These are phyloP conservation scores for Heliocidaris tuberculata DNA, from an alignment of 35 echinoderm and acorn worm species.

Conservation along the genomic window DNA sequence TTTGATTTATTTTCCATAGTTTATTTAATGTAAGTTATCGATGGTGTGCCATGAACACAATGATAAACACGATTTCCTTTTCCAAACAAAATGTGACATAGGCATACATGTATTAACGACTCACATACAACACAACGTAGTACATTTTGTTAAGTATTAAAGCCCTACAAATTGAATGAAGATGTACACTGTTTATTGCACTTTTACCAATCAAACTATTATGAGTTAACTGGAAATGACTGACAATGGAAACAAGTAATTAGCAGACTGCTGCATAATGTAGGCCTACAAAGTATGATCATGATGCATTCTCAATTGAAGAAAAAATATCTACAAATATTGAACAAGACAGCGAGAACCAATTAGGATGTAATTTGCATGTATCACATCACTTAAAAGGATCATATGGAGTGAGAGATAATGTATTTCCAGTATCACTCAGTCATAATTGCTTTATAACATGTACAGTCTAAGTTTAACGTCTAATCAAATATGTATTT, in stretches of 20 bases:
- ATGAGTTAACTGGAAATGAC: background rate
- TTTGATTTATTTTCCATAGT: too few species aligned
- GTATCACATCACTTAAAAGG: too few species aligned
- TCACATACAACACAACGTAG: too few species aligned
- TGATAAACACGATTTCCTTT: too few species aligned
- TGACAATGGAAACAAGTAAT: background rate
- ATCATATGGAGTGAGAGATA: too few species aligned
- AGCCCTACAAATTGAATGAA: background rate
- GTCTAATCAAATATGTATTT: background rate
- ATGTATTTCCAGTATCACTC: too few species aligned
- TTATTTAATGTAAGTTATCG: too few species aligned
- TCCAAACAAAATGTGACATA: too few species aligned
- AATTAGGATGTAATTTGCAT: background rate
- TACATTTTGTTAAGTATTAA: too few species aligned
- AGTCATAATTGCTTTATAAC: too few species aligned
- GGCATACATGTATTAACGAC: too few species aligned
- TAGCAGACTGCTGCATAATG: background rate
- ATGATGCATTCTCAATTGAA: background rate
- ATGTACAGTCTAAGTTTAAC: background rate
- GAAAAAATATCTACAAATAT: background rate
- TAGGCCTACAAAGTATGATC: background rate
- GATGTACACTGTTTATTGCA: background rate
- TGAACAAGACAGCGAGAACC: background rate
- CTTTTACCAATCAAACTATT: background rate
- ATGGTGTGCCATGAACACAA: too few species aligned